Evolutionary conservation across 1,140 invertebrate species (phyloP), one percentile per base, ranked within the genome.

Genomic region (Ruditapes philippinarum): DNA sequence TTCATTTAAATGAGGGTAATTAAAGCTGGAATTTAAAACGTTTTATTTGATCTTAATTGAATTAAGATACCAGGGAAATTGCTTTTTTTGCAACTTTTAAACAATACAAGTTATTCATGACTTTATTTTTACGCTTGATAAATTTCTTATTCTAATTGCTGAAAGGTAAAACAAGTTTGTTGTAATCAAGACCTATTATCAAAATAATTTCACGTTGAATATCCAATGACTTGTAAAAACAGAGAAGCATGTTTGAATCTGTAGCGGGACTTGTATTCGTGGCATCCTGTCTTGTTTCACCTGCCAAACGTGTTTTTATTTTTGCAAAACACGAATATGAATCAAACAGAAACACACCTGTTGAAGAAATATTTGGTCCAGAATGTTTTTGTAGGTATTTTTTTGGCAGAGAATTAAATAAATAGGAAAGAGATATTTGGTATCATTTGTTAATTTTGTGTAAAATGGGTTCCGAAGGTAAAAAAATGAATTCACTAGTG

Each of bases 231-330:
- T 28, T 28, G 28, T 62, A 62, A 62, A 62, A 62, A 62, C 57
- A 62, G 57, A 28, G n/a, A 4, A 11, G 51, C 14, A 22, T 57
- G 51, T 57, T 57, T 57, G 51, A 57, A 57, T 28, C 7, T 62
- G 57, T 62, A 62, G n/a, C 57, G 57, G 57, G n/a, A 25, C 57
- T 62, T 62, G 57, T 62, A 28, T 62, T 62, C 57, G 28, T 62
- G 57, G n/a, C 25, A 28, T 62, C 57, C 25, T 62, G 57, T 28
- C 51, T 25, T 62, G 19, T n/a, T 19, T 28, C 57, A 62, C n/a
- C n/a, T 62, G 57, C 57, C 57, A 62, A 62, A 25, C 5, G 1
- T 62, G 57, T 54, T 54, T 5, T 54, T 49, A 22, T 57, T 62
- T 62, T 62, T 28, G 57, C 28, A 25, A 62, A 28, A 28, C 57